A percentile compares a stretch with the other conserved stretches of the same genome.
These are phyloP conservation scores for Odocoileus hemionus DNA, from an alignment of 2,113 vertebrate species.

Conservation along the genomic window DNA sequence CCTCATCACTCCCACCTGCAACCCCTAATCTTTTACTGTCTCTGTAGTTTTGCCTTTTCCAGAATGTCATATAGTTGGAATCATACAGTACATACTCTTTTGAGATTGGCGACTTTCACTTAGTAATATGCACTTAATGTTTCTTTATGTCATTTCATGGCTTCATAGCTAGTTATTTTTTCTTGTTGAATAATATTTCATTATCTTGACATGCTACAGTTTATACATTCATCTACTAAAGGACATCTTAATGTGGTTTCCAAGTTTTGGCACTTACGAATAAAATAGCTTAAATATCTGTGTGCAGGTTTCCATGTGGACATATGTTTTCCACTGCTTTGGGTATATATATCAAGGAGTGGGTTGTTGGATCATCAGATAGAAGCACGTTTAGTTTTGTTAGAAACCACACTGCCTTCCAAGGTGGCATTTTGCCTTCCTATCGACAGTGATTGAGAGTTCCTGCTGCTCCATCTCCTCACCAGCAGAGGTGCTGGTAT, in stretches of 20 bases:
- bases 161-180: neutral
- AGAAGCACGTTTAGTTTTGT: neutral
- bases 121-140: neutral
- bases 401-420: neutral
- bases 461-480: neutral
- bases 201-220: neutral
- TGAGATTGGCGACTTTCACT: neutral
- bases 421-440: neutral
- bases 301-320: neutral
- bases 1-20: too few species aligned
- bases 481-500: neutral
- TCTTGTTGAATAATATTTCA: neutral
- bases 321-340: neutral
- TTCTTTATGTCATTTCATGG: neutral
- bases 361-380: neutral
- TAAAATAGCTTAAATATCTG: neutral
- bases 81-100: neutral
- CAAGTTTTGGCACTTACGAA: neutral
- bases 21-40: neutral
- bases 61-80: neutral
- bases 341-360: neutral
- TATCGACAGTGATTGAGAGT: neutral
- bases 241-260: neutral
- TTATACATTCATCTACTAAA: neutral
- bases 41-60: neutral